A percentile compares a stretch with the other conserved stretches of the same genome.
phyloP scores from a whole-genome alignment of 2,888 invertebrate genomes.

The Smittia sp. region DNA sequence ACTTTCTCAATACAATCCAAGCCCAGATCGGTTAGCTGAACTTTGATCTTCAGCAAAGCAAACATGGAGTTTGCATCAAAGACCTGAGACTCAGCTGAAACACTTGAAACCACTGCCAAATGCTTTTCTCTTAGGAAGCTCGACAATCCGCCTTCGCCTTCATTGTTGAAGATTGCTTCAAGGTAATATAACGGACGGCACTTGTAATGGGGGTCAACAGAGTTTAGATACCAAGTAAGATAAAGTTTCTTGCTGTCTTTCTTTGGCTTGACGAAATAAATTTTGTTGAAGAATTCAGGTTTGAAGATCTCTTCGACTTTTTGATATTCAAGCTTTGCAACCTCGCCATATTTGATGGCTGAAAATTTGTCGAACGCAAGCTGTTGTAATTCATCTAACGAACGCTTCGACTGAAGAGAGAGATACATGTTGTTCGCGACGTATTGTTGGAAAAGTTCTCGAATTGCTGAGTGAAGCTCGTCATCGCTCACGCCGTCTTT shows the following conservation, averaged over 20 bases:
- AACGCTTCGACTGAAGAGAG: conserved; percentile 66
- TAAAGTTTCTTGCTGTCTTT: conserved; percentile 68
- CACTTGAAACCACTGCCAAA: conserved; percentile 45
- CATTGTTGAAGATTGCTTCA: conserved; percentile 75
- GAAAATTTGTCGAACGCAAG: conserved; percentile 26
- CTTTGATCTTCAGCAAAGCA: conserved; percentile 68
- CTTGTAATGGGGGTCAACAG: conserved; percentile 48
- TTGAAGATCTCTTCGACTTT: conserved; percentile 44
- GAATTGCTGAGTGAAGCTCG: conserved; percentile 65
- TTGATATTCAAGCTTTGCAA: not conserved
- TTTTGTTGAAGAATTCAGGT: conserved; percentile 49
- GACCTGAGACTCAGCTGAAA: not conserved
- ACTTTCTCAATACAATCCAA: conserved; percentile 71
- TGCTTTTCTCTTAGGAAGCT: conserved; percentile 72
- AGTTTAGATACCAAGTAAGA: conserved; percentile 51
- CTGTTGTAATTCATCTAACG: conserved; percentile 50
- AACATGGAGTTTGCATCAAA: conserved; percentile 65
- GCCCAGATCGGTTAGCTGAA: conserved; percentile 77
- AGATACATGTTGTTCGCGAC: conserved; percentile 86
- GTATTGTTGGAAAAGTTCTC: conserved; percentile 73
- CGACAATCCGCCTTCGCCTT: conserved; percentile 80
- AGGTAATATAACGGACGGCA: conserved; percentile 64
- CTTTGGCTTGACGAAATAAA: conserved; percentile 71
- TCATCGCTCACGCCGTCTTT: conserved; percentile 60
- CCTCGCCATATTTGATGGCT: not conserved